Conservation (phyloP, 2,888 invertebrate genomes). For the Subacronicta megacephala region DNA sequence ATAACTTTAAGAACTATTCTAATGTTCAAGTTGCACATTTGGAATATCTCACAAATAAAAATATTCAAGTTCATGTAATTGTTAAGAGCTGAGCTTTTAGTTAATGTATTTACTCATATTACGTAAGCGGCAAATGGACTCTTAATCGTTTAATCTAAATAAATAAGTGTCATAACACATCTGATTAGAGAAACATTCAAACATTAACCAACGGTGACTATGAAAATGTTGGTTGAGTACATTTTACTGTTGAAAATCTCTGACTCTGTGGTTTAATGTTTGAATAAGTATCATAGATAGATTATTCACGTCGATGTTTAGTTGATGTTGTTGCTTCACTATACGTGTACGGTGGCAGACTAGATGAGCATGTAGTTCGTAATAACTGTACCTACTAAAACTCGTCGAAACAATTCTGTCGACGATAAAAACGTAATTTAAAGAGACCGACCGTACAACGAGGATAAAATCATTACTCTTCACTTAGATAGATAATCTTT, state of each 20-base stretch:
- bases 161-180: constrained; percentile 69
- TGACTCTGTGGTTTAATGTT: constrained; percentile 25
- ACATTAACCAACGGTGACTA: constrained; percentile 20
- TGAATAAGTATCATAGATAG: constrained; percentile 34
- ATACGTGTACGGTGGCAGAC: constrained; percentile 73
- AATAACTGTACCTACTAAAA: constrained; percentile 65
- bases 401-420: constrained; percentile 60
- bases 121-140: constrained; percentile 48
- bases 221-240: background rate
- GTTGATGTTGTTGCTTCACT: constrained; percentile 86
- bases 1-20: constrained; percentile 55
- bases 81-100: constrained; percentile 73
- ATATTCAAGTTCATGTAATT: constrained; percentile 59
- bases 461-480: constrained; percentile 48
- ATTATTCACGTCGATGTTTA: constrained; percentile 79
- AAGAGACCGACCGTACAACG: constrained; percentile 68
- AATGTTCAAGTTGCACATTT: constrained; percentile 67
- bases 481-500: constrained; percentile 45
- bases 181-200: constrained; percentile 50
- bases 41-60: constrained; percentile 64
- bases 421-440: constrained; percentile 66
- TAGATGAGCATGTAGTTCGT: constrained; percentile 79
- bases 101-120: constrained; percentile 63
- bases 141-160: constrained; percentile 56
- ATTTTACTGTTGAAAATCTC: background rate